A percentile compares a stretch with the other conserved stretches of the same genome.
Conservation (phyloP, 2,113 vertebrate genomes). For the Laterallus jamaicensis region DNA sequence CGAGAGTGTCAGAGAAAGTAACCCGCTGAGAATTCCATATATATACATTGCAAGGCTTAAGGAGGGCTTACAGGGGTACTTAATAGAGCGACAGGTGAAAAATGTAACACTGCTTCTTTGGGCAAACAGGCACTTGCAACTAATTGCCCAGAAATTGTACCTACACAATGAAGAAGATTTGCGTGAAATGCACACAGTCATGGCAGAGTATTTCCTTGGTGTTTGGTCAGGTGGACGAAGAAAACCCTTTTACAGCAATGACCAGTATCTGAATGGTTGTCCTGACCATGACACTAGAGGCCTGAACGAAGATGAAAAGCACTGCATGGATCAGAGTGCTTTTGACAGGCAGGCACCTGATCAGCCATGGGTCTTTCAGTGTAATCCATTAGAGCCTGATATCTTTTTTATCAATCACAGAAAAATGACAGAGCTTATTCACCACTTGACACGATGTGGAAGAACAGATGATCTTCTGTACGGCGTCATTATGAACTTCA, state of each 20-base stretch:
- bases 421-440: constrained; percentile 96
- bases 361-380: constrained; percentile 99
- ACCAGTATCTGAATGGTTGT: constrained; percentile 81
- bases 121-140: constrained; percentile 96
- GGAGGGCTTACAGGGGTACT: constrained; percentile 93
- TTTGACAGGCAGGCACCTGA: constrained; percentile 95
- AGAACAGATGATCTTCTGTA: constrained; percentile 94
- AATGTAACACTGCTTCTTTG: constrained; percentile 93
- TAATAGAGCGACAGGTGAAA: constrained; percentile 93
- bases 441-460: constrained; percentile 91
- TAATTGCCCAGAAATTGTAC: constrained; percentile 96
- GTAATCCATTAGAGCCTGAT: constrained; percentile 94
- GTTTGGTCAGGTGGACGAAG: constrained; percentile 95
- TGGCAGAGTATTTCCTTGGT: constrained; percentile 97
- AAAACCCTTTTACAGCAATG: constrained; percentile 89
- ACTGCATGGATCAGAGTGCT: constrained; percentile 85
- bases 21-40: constrained; percentile 91
- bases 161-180: constrained; percentile 89
- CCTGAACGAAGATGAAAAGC: constrained; percentile 85
- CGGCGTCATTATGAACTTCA: constrained; percentile 98
- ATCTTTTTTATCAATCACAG: constrained; percentile 98
- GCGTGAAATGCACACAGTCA: constrained; percentile 93
- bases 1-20: constrained; percentile 82
- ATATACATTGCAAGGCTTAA: constrained; percentile 91
- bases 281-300: constrained; percentile 84